Evolutionary conservation across 2,888 invertebrate species (phyloP).

Genomic region (Acanthosepion lycidas): DNA sequence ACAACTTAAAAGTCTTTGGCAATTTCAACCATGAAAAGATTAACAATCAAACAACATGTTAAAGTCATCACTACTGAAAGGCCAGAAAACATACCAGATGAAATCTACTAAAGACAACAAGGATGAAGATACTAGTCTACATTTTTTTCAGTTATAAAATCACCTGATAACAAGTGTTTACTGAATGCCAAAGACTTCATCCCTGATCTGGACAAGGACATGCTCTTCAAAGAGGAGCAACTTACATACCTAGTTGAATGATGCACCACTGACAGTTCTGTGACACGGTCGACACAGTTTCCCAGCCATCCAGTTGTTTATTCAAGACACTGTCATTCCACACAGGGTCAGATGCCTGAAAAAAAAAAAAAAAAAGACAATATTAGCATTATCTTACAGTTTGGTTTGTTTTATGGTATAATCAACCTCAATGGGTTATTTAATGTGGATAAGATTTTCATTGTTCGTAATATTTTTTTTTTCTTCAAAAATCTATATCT

Average conservation of each 20-base stretch:
- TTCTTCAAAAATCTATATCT: no score
- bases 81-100: not conserved
- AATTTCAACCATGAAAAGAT: no score
- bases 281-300: not conserved
- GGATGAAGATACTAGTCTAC: not conserved
- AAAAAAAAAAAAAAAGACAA: no score
- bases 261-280: not conserved
- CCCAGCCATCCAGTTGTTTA: not conserved
- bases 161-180: not conserved
- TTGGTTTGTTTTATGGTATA: no score
- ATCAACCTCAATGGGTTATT: no score
- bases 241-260: not conserved
- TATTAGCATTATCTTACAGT: no score
- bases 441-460: no score
- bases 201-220: no score
- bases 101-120: not conserved
- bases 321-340: not conserved
- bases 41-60: no score
- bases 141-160: not conserved
- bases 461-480: no score
- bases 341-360: not conserved
- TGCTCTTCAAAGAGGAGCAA: not conserved
- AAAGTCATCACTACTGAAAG: no score
- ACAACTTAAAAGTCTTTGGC: not conserved
- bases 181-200: no score